Evolutionary conservation across 92 coral and sea anemone species (phyloP).

Genomic region (Bergia sp.): DNA sequence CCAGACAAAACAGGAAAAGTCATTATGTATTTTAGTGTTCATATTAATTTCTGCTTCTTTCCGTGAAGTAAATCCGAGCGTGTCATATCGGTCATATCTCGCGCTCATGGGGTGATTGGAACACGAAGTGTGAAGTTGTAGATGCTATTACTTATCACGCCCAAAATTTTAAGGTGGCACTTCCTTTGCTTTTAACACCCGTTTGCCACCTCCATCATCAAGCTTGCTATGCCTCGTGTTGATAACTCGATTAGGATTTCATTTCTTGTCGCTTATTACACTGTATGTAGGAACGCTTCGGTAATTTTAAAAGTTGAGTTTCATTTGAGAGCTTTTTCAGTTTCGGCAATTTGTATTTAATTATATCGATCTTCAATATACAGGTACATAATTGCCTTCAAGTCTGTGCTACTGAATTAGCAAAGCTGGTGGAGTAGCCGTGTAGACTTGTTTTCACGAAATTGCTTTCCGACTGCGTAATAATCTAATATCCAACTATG

Average conservation of each 20-base stretch:
- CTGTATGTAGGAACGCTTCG: neutral
- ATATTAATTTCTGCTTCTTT: neutral
- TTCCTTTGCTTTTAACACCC: constrained; percentile 24
- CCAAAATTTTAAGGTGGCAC: neutral
- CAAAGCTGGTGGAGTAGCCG: no score
- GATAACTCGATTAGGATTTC: neutral
- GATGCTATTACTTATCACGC: neutral
- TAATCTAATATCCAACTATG: no score
- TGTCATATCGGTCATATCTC: neutral
- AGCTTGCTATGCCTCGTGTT: neutral
- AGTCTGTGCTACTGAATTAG: no score
- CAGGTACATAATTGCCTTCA: no score
- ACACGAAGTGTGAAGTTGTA: constrained; percentile 16
- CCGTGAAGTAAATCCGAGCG: neutral
- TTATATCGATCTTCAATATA: no score
- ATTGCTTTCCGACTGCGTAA: no score
- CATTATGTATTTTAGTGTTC: neutral
- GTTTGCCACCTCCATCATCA: constrained; percentile 17
- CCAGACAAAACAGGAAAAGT: no score
- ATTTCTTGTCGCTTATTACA: neutral
- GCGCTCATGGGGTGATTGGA: neutral
- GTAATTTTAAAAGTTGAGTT: no score
- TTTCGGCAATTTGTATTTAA: no score
- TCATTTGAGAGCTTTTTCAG: no score
- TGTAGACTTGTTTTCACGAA: no score